A percentile compares a stretch with the other conserved stretches of the same genome.
Conservation (phyloP, 2,797 vertebrate genomes). For the Parambassis ranga region DNA sequence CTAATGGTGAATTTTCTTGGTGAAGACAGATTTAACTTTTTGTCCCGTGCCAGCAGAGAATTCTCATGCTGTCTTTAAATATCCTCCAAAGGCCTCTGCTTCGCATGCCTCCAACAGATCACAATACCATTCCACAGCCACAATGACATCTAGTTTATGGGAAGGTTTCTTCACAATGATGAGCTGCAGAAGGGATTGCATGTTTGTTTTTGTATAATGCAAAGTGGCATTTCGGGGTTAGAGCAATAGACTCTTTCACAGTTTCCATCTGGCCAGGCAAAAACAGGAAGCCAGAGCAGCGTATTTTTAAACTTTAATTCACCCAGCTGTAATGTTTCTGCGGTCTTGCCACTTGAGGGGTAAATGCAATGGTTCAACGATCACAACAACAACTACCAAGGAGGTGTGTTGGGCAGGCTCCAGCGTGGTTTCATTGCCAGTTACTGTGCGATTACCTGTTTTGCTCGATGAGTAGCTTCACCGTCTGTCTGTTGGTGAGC, state of each 20-base stretch:
- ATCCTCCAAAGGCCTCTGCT: slow-evolving; percentile 52
- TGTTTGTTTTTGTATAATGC: slow-evolving; percentile 66
- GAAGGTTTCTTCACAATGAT: slow-evolving; percentile 43
- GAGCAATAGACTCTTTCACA: slow-evolving; percentile 19
- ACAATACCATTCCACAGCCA: slow-evolving; percentile 41
- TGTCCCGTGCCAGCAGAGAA: slow-evolving; percentile 45
- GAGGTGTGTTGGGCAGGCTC: slow-evolving; percentile 17
- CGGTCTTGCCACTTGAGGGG: slow-evolving; percentile 59
- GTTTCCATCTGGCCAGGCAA: slow-evolving; percentile 53
- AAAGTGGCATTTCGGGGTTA: slow-evolving; percentile 62
- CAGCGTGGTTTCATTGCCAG: neutral
- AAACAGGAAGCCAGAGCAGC: slow-evolving; percentile 68
- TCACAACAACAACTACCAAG: slow-evolving; percentile 28
- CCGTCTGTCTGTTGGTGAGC: slow-evolving; percentile 90
- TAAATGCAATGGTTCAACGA: slow-evolving; percentile 31
- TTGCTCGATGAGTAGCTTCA: slow-evolving; percentile 94
- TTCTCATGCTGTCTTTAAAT: slow-evolving; percentile 78
- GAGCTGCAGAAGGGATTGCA: slow-evolving; percentile 35
- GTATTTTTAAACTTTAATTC: slow-evolving; percentile 73
- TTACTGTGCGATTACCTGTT: slow-evolving; percentile 86
- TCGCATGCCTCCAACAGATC: slow-evolving; percentile 43
- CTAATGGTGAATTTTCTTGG: slow-evolving; percentile 30
- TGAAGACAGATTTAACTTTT: slow-evolving; percentile 30
- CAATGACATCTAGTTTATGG: slow-evolving; percentile 67
- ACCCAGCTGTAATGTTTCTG: slow-evolving; percentile 60